Percentiles rank a stretch among this genome's conserved stretches.
phyloP scores from a whole-genome alignment of 2,113 vertebrate genomes.

The Eclectus roratus region DNA sequence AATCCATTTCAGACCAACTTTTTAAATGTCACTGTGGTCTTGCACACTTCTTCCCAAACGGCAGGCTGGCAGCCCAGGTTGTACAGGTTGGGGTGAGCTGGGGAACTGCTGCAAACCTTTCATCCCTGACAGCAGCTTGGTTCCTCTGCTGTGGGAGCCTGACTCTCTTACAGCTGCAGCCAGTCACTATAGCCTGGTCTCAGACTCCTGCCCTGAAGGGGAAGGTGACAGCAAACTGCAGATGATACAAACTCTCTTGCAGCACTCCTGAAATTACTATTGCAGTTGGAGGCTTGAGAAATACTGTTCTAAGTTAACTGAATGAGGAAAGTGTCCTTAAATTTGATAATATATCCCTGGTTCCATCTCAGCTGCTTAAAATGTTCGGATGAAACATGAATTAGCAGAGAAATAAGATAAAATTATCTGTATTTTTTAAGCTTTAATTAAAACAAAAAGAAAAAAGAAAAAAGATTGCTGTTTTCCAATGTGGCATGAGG shows the following conservation, averaged over 20 bases:
- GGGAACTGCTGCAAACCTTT: background rate
- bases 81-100: fast-evolving
- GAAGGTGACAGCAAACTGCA: background rate
- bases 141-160: background rate
- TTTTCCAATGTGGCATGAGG: background rate
- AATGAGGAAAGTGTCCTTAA: background rate
- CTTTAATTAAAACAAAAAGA: background rate
- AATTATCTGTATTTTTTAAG: background rate
- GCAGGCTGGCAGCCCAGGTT: background rate
- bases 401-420: background rate
- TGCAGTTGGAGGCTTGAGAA: background rate
- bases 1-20: background rate
- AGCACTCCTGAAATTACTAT: background rate
- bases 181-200: background rate
- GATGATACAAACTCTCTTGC: background rate
- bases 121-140: background rate
- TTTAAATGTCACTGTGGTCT: background rate
- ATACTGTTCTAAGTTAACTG: background rate
- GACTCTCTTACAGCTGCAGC: background rate
- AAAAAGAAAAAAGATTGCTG: background rate
- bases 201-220: background rate
- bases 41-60: background rate
- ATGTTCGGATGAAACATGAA: background rate
- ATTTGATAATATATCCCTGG: background rate
- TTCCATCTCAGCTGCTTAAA: background rate